Base-by-base conservation (phyloP, 2,888 invertebrate genomes). In the Stenodera caucasica region DNA sequence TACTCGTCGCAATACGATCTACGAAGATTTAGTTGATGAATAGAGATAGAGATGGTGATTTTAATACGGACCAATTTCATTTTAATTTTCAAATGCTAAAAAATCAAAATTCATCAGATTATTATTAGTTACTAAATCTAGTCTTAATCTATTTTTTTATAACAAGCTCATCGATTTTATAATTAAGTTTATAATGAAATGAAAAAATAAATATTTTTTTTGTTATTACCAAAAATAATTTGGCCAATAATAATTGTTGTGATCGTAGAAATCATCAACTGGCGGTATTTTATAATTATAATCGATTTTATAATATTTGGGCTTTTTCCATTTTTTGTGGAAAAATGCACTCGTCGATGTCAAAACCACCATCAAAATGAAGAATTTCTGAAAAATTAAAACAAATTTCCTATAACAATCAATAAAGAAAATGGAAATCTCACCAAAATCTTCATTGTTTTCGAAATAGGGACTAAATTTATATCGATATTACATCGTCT, bases 21-120 rank as follows among this genome's bases (percentile, higher is more conserved):
- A 51, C 14, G 26, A 49, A 30, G 59, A 56, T 32, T n/a, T n/a
- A n/a, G 26, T 32, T 15, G 52, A 52, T 12, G 52, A 32, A 49
- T 49, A 14, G 15, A 21, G 21, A 49, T 49, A 49, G 23, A n/a
- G 49, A 49, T 49, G 49, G 11, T 12, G 49, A 14, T 49, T 32
- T 32, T 21, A 52, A 29, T 33, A 32, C n/a, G 52, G 32, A 33
- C 33, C 33, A 32, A 52, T 33, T 52, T 12, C 2, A 21, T 18
- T 11, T 33, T 33, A 6, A 15, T 15, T 29, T 50, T 6, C 1
- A 29, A 14, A 30, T 18, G 12, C 14, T 26, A 14, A 35, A 23
- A 33, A 32, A 21, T 7, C n/a, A n/a, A n/a, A n/a, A n/a, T n/a
- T n/a, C n/a, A n/a, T n/a, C n/a, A n/a, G n/a, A n/a, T n/a, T n/a